phyloP scores from a whole-genome alignment of 2,113 vertebrate species.

The Psephotus haematonotus region DNA sequence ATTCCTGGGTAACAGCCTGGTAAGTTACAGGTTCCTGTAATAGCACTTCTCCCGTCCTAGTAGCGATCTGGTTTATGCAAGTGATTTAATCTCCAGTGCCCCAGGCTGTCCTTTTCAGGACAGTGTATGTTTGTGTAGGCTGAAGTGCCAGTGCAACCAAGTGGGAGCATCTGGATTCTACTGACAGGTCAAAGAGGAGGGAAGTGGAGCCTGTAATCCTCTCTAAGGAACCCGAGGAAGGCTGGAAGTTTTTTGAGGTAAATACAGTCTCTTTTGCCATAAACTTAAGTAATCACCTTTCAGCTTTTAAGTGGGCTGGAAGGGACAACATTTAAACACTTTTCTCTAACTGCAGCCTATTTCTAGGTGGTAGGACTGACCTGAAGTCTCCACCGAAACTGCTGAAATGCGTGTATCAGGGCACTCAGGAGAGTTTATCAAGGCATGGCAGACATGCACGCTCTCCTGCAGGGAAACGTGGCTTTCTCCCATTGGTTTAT shows the following conservation, averaged over 20 bases:
- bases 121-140: background rate
- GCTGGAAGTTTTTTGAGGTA: background rate
- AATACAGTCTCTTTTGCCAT: background rate
- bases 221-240: background rate
- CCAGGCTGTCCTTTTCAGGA: background rate
- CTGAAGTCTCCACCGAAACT: background rate
- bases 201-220: background rate
- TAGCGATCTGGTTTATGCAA: background rate
- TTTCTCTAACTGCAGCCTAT: background rate
- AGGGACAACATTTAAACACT: background rate
- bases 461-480: background rate
- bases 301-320: background rate
- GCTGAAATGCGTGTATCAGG: accelerated
- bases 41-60: background rate
- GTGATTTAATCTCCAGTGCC: background rate
- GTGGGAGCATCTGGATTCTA: background rate
- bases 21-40: background rate
- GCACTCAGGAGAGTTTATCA: background rate
- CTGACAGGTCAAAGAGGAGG: background rate
- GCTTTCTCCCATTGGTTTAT: background rate
- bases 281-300: background rate
- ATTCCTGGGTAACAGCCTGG: background rate
- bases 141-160: background rate
- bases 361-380: background rate
- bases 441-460: accelerated